Evolutionary conservation across 2,888 invertebrate genomes (phyloP).

Genomic region (Rhorus exstirpatorius): DNA sequence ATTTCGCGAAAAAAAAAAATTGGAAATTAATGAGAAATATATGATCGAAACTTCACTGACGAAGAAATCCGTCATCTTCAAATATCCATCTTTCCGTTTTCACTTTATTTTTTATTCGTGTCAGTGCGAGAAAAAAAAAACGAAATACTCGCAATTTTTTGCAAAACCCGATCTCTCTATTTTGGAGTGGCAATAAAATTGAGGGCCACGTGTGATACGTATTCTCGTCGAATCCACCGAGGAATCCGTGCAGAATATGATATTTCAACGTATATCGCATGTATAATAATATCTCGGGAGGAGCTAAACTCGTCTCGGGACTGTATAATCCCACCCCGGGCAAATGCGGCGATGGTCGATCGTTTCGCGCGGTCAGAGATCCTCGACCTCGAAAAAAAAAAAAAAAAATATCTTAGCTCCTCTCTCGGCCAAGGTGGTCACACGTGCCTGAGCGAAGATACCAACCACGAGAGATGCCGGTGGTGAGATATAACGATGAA

Average conservation of each 20-base stretch:
- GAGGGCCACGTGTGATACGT: slow-evolving; percentile 12
- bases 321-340: slow-evolving; percentile 46
- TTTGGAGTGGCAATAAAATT: not conserved
- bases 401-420: slow-evolving; percentile 36
- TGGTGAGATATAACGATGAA: slow-evolving; percentile 21
- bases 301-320: slow-evolving; percentile 49
- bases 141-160: not conserved
- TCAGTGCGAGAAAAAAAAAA: not conserved
- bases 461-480: slow-evolving; percentile 19
- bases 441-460: slow-evolving; percentile 29
- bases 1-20: not conserved
- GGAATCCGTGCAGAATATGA: slow-evolving; percentile 40
- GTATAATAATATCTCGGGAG: slow-evolving; percentile 53
- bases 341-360: slow-evolving; percentile 47
- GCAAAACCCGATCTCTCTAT: not conserved
- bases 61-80: not conserved
- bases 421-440: slow-evolving; percentile 56
- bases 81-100: not conserved
- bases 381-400: slow-evolving; percentile 54
- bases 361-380: slow-evolving; percentile 48
- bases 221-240: slow-evolving; percentile 21
- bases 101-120: not conserved
- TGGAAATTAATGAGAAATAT: not conserved
- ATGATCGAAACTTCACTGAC: not conserved
- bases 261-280: slow-evolving; percentile 28